phyloP scores from a whole-genome alignment of 2,113 vertebrate species.

The Megaceryle torquata region DNA sequence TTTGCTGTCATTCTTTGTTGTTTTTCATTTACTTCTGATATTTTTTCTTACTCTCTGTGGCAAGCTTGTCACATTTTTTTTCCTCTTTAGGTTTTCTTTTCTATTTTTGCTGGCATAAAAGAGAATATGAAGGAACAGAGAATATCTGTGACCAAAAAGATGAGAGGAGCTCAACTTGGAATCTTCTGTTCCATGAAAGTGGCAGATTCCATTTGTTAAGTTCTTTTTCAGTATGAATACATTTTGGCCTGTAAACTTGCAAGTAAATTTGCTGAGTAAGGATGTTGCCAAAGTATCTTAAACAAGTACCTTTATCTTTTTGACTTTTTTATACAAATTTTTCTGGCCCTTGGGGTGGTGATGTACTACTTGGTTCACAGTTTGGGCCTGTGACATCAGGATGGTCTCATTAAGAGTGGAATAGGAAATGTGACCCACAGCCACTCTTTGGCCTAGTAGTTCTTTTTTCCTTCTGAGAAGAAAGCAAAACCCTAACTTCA shows the following conservation, averaged over 20 bases:
- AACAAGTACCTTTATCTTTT: background rate
- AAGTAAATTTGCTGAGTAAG: background rate
- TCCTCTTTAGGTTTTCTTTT: background rate
- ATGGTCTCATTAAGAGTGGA: background rate
- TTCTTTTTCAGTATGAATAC: background rate
- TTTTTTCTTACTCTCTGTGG: background rate
- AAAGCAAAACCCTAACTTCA: background rate
- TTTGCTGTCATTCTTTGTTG: background rate
- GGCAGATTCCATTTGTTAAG: background rate
- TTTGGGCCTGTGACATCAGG: background rate
- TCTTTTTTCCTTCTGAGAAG: background rate
- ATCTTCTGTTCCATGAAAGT: background rate
- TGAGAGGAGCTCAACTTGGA: background rate
- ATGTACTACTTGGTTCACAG: background rate
- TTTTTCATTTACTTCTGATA: background rate
- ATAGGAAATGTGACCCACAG: background rate
- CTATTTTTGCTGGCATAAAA: conserved; percentile 1
- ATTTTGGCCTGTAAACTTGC: background rate
- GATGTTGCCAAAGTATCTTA: background rate
- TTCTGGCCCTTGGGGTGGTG: background rate
- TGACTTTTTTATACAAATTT: background rate
- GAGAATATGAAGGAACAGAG: background rate
- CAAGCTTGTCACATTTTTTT: background rate
- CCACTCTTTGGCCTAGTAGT: background rate
- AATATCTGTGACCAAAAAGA: background rate